Evolutionary conservation across 1,140 invertebrate genomes (phyloP), one percentile per base, ranked within the genome.

Genomic region (Euwallacea fornicatus): DNA sequence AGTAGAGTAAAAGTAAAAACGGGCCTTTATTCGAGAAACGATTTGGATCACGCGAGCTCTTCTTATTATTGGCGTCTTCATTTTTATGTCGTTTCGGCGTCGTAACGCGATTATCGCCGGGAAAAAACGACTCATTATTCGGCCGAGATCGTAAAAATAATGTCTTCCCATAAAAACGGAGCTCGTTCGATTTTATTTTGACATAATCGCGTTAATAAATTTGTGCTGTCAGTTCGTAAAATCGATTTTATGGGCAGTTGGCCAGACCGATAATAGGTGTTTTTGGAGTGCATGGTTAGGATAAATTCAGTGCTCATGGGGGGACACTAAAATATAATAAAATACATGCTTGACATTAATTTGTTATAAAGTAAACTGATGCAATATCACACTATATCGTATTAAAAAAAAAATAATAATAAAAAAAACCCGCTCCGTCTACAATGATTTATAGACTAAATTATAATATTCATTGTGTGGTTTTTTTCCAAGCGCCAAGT

Each of bases 171-270:
- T 60, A 60, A 68, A 68, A 60, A 68, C 55, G n/a, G 66, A 56
- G 66, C 66, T n/a, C 56, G 55, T 68, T 68, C 56, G 66, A 59
- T 68, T 68, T 68, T 61, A 68, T 59, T 68, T 68, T 60, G 66
- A 68, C 66, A 68, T 68, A 68, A 68, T 68, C 56, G 56, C 43
- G 53, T 68, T 68, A 60, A 68, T 68, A 68, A 68, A 68, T 68
- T 68, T 60, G 66, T 60, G 42, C 50, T 60, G 66, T 13, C 66
- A 68, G 66, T n/a, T 68, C 66, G 46, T 68, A 68, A 68, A 68
- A 21, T 60, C 43, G 43, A 59, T 60, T 68, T 68, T 68, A 68
- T 68, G 7, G 44, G 43, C 55, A n/a, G 13, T 33, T 13, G 46
- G 46, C 13, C 15, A 63, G 15, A 63, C 42, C 10, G 58, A 9